These are phyloP conservation scores for Coracias cyanogaster DNA, from an alignment of 2,797 vertebrate genomes.

Conservation along the genomic window DNA sequence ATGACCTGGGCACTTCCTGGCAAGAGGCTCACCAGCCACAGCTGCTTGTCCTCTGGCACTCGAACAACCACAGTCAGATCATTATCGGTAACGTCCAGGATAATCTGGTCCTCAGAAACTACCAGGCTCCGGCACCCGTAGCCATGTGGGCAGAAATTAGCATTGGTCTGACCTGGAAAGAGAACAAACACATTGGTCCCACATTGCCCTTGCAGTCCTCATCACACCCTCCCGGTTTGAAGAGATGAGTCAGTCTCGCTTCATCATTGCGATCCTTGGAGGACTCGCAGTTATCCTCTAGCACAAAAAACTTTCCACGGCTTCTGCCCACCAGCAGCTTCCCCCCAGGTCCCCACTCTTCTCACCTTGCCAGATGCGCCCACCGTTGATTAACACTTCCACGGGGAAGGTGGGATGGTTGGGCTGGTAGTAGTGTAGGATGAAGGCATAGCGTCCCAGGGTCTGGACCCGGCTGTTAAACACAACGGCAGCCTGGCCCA, in stretches of 20 bases:
- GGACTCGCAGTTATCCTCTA: not conserved
- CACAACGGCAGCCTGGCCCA: constrained; percentile 85
- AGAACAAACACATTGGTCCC: not conserved
- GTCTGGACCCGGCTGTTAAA: constrained; percentile 85
- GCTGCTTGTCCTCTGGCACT: constrained; percentile 85
- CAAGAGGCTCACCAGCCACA: constrained; percentile 90
- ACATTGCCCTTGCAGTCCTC: not conserved
- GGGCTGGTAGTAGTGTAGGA: constrained; percentile 94
- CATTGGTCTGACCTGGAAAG: constrained; percentile 87
- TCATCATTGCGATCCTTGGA: not conserved
- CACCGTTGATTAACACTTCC: constrained; percentile 89
- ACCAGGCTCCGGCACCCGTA: constrained; percentile 92
- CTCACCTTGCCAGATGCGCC: constrained; percentile 94
- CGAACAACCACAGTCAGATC: constrained; percentile 89
- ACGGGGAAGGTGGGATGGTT: constrained; percentile 85
- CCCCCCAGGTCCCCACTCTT: accelerated
- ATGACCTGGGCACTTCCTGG: not conserved
- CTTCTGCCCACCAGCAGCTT: not conserved
- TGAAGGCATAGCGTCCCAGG: constrained; percentile 91
- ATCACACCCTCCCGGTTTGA: not conserved
- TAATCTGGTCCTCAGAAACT: constrained; percentile 87
- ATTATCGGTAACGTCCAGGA: constrained; percentile 91
- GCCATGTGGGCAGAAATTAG: constrained; percentile 92
- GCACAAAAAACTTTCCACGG: not conserved
- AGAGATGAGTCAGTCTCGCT: accelerated